These are phyloP conservation scores for Temnothorax longispinosus DNA, from an alignment of 1,140 invertebrate species.

Conservation along the genomic window DNA sequence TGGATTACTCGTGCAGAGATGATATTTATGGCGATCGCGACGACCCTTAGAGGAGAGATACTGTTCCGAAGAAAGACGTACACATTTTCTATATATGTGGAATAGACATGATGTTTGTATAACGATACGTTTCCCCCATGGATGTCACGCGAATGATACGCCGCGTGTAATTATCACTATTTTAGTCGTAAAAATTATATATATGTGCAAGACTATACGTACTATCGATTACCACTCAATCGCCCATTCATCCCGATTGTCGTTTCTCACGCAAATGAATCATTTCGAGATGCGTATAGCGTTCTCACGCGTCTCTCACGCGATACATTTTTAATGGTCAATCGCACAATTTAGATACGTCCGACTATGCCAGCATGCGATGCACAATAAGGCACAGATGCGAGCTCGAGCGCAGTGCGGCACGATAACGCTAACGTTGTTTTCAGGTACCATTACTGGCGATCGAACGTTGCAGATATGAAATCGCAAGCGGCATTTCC, in stretches of 20 bases:
- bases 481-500: slow-evolving; percentile 36
- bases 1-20: background rate
- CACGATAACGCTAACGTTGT: background rate
- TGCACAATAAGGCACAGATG: background rate
- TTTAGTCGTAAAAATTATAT: background rate
- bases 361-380: background rate
- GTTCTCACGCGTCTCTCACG: slow-evolving; percentile 20
- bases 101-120: background rate
- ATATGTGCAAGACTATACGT: background rate
- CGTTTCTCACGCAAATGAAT: slow-evolving; percentile 29
- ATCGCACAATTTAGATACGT: slow-evolving; percentile 25
- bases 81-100: background rate
- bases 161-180: background rate
- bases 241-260: background rate
- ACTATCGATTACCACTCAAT: background rate
- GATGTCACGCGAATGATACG: background rate
- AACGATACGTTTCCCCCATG: background rate
- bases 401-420: background rate
- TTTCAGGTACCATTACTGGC: background rate
- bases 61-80: background rate
- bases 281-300: background rate
- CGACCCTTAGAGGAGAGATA: background rate
- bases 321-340: slow-evolving; percentile 22
- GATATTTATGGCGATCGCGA: slow-evolving; percentile 21
- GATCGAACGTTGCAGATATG: background rate